Conservation (phyloP, 1,140 invertebrate species). For the honey bee (Apis mellifera) region DNA sequence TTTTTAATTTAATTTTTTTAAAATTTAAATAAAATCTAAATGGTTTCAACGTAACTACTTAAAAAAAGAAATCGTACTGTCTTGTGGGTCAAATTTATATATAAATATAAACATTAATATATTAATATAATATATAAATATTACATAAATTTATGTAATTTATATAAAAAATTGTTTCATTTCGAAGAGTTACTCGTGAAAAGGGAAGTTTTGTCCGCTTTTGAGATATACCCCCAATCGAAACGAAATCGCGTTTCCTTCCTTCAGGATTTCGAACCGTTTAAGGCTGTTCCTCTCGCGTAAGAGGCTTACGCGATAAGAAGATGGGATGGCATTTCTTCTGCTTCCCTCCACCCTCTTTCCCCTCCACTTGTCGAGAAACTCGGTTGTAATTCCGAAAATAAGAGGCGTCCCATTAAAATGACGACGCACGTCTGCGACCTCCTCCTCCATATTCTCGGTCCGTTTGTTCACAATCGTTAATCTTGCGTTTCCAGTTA, state of each 20-base stretch:
- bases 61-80: too few relatives aligned
- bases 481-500: conserved; percentile 52
- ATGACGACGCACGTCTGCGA: conserved; percentile 51
- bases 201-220: too few relatives aligned
- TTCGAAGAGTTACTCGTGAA: too few relatives aligned
- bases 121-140: too few relatives aligned
- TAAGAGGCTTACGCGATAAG: conserved; percentile 54
- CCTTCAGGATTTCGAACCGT: background rate
- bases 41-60: too few relatives aligned
- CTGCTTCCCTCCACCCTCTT: background rate
- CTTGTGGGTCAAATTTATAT: too few relatives aligned
- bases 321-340: conserved; percentile 44
- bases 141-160: too few relatives aligned
- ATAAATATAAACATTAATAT: too few relatives aligned
- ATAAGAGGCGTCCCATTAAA: conserved; percentile 62
- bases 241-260: conserved; percentile 11
- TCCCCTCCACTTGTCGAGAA: conserved; percentile 47
- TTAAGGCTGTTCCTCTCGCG: background rate
- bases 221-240: too few relatives aligned
- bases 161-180: too few relatives aligned
- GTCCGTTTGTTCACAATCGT: conserved; percentile 19
- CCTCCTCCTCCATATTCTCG: background rate
- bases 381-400: conserved; percentile 47
- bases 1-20: too few relatives aligned
- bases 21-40: too few relatives aligned